Base-by-base conservation (phyloP, 2,888 invertebrate species). In the Hyles lineata region DNA sequence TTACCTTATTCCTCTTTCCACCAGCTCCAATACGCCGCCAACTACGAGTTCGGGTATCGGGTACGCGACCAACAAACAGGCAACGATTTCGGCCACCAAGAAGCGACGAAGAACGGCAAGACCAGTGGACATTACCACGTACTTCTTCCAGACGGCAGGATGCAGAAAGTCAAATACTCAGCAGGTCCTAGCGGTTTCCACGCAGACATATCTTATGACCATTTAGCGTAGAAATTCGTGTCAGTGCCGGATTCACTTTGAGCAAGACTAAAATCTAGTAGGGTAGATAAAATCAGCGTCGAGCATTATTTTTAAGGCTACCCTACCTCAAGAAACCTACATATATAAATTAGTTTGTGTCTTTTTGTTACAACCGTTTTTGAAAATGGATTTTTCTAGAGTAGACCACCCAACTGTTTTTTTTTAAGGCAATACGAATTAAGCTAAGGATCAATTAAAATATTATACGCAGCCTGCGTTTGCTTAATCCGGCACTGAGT, bases 101-200 rank as follows among this genome's bases (percentile, higher is more conserved):
- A 98, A 89, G 95, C 95, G 62, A 95, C 96, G 78, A 95, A 96
- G 75, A 97, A 96, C 17, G 95, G 96, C 76, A 95, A 95, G 67
- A 96, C 96, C 1, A 96, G 96, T 80, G 97, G 98, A 19, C 96
- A 96, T 76, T 98, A 98, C 92, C 97, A 97, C 82, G 97, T 97
- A 4, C 92, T 96, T 15, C 90, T 98, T 61, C 98, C 98, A 2
- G 97, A 98, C 89, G 98, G 97, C 50, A 95, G 97, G 77, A 92
- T 97, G 84, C 97, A 98, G 91, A 96, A 96, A 79, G 97, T 97
- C 70, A 95, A 96, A 76, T 98, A 98, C 89, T 96, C 96, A 79
- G 97, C 97, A 0, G 97, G 97, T 73, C 96, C 96, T 69, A 95
- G 95, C 70, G 98, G 98, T 9, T 98, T 96, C 89, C 97, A 97